Evolutionary conservation across 2,888 invertebrate genomes (phyloP), one percentile per base, ranked within the genome.

Genomic region (Melanophora roralis): DNA sequence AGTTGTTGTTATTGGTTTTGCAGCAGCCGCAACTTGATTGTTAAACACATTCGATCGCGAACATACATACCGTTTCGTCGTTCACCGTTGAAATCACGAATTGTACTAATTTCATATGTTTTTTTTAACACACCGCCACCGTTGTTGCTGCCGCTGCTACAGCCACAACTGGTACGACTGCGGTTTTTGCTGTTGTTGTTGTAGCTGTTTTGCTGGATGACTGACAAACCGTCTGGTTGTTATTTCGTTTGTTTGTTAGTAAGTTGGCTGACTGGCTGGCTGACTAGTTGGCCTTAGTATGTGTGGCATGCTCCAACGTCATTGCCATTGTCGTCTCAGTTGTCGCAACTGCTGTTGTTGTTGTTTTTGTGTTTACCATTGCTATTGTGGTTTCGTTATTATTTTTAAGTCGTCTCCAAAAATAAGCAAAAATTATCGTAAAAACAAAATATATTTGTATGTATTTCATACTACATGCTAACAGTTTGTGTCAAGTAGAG

Each of bases 51-150:
- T 80, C 68, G 82, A 81, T 81, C 81, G 74, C 79, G 81, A 78
- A 80, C 83, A 81, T 82, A 81, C 83, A 77, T 83, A 77, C 72
- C 68, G 73, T 85, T 86, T 84, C 88, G 89, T 89, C 89, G 86
- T 89, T 89, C 89, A 88, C 89, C 89, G 89, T 89, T 86, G 89
- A 89, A 89, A 89, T 89, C 89, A 89, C 89, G 89, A 89, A 87
- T 88, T 89, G 89, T 89, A 89, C 89, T 89, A 89, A 89, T 89
- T 89, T 89, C 87, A 88, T 86, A 86, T 88, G 88, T 87, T 88
- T 88, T 81, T 78, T 82, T n/a, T 82, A 79, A 78, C 64, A 77
- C 78, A 72, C 77, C 76, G 81, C 80, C 80, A 77, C 76, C 80
- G 81, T 74, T 69, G 83, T 78, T 72, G 81, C 71, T 79, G 82